Evolutionary conservation across 2,888 invertebrate genomes (phyloP), one percentile per base, ranked within the genome.

Genomic region (Halocaridina rubra): DNA sequence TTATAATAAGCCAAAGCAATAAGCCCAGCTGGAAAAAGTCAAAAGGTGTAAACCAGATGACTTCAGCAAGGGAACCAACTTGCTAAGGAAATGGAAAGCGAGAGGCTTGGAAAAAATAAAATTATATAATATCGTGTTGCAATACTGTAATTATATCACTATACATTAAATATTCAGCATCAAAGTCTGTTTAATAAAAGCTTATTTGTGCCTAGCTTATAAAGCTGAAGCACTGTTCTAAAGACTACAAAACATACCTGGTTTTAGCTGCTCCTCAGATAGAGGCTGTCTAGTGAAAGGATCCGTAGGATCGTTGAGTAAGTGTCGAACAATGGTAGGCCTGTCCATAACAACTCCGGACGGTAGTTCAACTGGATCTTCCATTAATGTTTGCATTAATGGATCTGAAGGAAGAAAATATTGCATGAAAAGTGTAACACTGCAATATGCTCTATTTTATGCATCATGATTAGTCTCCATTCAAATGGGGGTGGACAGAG

Each of bases 281-380:
- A 99, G 94, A 19, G 96, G 95, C 91, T 98, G 98, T 86, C 99
- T 93, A 91, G 98, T 99, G 92, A 99, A 99, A 0, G 99, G 99
- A 92, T 99, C 99, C 0, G 98, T 98, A 90, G 95, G 96, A 90
- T 98, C 98, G 92, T 98, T 98, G 89, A 98, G 93, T 90, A 98
- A 93, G 92, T 98, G 98, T 88, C 98, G 93, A 90, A 97, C 93
- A 88, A 98, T 98, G 89, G 98, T 96, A 39, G 97, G 94, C 19
- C 98, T 93, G 91, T 98, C 98, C 97, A 98, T 98, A 29, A 98
- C 94, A 90, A 94, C 94, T 86, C 97, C 97, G 87, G 97, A 96
- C 69, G 98, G 98, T 89, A 98, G 92, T 88, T 95, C 92, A 10
- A 98, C 98, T 10, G 98, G 98, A 91, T 98, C 98, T 5, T 95